A percentile compares a stretch with the other conserved stretches of the same genome.
phyloP scores from a whole-genome alignment of 2,113 vertebrate species.

The Myiopsitta monachus region DNA sequence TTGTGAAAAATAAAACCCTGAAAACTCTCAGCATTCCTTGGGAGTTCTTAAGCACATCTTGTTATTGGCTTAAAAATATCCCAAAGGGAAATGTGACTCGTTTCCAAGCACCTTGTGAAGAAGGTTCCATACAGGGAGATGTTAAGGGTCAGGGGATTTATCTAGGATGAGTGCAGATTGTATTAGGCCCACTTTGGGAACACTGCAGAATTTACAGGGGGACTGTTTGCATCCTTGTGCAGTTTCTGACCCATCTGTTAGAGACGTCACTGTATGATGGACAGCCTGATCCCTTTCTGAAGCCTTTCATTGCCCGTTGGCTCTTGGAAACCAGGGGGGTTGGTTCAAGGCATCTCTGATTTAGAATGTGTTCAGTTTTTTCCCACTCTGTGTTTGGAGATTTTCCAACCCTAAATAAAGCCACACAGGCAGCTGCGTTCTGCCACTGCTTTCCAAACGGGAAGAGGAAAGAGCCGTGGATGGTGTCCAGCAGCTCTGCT shows the following conservation, averaged over 20 bases:
- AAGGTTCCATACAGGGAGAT: background rate
- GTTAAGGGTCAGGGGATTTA: fast-evolving
- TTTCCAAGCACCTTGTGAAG: background rate
- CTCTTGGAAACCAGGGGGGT: background rate
- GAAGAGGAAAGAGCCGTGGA: background rate
- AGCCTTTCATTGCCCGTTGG: background rate
- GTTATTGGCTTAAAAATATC: background rate
- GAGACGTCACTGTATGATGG: fast-evolving
- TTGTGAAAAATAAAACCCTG: background rate
- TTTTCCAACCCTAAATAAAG: background rate
- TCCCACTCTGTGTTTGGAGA: background rate
- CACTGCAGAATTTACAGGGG: background rate
- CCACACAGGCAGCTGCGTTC: conserved; percentile 24
- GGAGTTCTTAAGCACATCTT: background rate
- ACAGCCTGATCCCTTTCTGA: background rate
- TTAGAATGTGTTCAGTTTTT: background rate
- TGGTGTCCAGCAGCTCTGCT: background rate
- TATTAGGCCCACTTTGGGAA: background rate
- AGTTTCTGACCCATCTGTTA: fast-evolving
- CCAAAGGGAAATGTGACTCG: fast-evolving
- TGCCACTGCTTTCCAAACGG: background rate
- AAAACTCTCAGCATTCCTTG: background rate
- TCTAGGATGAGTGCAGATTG: background rate
- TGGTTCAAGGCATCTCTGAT: background rate
- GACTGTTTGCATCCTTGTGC: fast-evolving